phyloP scores from a whole-genome alignment of 2,797 vertebrate species.

The Falco columbarius region DNA sequence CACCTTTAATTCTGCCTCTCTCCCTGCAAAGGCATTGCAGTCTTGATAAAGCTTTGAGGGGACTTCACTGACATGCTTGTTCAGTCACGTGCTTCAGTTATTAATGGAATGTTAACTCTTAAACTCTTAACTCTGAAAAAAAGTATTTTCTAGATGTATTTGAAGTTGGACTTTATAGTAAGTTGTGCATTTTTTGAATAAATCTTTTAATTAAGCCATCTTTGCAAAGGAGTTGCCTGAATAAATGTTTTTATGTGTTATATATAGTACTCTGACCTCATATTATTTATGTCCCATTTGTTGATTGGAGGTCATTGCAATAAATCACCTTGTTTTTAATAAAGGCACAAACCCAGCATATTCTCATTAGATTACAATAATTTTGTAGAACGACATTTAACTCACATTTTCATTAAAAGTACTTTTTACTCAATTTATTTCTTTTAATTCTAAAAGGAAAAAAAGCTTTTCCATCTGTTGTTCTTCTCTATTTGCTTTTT shows the following conservation, averaged over 20 bases:
- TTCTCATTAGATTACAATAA: conserved; percentile 32
- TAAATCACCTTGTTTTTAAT: conserved; percentile 6
- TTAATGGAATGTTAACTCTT: neutral
- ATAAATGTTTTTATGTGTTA: conserved; percentile 1
- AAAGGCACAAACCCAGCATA: neutral
- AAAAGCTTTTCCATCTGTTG: conserved; percentile 55
- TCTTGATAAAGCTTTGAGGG: neutral
- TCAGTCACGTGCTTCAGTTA: neutral
- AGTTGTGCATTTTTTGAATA: neutral
- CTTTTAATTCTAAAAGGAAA: conserved; percentile 49
- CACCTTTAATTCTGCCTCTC: neutral
- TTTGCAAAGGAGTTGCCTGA: neutral
- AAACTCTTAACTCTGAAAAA: neutral
- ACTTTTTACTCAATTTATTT: conserved; percentile 37
- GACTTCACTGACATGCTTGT: neutral
- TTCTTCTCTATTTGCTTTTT: conserved; percentile 61
- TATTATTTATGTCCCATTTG: neutral
- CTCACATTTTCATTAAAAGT: conserved; percentile 36
- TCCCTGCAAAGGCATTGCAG: neutral
- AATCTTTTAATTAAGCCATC: neutral
- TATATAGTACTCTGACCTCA: neutral
- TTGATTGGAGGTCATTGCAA: conserved; percentile 11
- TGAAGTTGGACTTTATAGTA: neutral
- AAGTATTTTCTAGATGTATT: neutral
- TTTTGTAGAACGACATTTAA: conserved; percentile 30